phyloP scores from a whole-genome alignment of 2,113 vertebrate species.

The Gallinago paraguaiae region DNA sequence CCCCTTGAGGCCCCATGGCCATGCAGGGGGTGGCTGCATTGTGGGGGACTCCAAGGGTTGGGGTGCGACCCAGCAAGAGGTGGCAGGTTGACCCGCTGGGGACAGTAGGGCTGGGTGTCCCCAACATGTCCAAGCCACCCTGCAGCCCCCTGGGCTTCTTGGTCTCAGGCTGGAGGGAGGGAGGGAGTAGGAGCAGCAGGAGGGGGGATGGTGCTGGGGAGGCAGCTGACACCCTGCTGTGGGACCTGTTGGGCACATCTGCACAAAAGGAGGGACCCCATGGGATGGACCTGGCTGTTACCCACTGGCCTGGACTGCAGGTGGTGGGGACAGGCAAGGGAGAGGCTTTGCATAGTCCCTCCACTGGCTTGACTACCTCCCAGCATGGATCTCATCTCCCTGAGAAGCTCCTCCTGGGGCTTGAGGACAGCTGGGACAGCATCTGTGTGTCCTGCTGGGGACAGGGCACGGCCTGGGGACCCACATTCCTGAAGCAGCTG shows the following conservation, averaged over 20 bases:
- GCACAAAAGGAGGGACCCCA: not conserved
- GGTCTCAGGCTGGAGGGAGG: not conserved
- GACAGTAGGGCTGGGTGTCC: not conserved
- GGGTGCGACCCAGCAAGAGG: fast-evolving
- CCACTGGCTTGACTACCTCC: not conserved
- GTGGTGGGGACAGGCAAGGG: not conserved
- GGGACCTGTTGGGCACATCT: fast-evolving
- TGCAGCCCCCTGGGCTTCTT: not conserved
- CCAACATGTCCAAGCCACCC: not conserved
- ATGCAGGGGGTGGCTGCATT: not conserved
- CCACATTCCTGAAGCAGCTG: not conserved
- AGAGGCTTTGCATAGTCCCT: not conserved
- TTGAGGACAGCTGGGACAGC: not conserved
- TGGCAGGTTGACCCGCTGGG: not conserved
- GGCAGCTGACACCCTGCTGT: not conserved
- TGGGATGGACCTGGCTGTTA: not conserved
- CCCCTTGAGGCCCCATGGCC: not conserved
- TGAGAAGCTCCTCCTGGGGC: not conserved
- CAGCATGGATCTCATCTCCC: not conserved
- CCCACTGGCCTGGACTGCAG: not conserved
- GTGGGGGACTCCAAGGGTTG: fast-evolving
- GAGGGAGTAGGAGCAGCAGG: not conserved
- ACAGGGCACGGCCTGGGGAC: not conserved
- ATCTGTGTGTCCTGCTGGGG: not conserved
- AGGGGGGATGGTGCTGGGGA: not conserved